phyloP scores from a whole-genome alignment of 1,140 invertebrate species.

The Polyergus mexicanus region DNA sequence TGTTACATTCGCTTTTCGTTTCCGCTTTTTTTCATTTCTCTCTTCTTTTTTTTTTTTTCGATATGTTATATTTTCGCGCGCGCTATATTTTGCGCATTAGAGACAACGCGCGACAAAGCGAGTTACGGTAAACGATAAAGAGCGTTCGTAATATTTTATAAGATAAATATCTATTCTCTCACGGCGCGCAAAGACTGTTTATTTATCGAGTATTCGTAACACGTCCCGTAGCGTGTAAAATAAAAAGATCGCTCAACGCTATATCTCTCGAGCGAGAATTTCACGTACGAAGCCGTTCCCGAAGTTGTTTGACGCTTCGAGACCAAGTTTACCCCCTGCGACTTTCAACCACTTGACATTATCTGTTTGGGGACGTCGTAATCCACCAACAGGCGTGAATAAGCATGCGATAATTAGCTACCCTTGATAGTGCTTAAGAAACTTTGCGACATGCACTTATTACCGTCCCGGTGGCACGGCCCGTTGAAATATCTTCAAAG shows the following conservation, averaged over 20 bases:
- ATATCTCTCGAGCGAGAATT: conserved; percentile 24
- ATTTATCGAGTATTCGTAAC: conserved; percentile 47
- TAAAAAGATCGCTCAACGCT: neutral
- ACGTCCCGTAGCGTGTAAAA: neutral
- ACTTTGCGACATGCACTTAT: conserved; percentile 51
- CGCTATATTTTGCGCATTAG: conserved; percentile 13
- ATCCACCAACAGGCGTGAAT: conserved; percentile 54
- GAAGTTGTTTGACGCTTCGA: conserved; percentile 9
- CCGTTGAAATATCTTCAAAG: conserved; percentile 56
- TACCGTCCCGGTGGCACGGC: neutral
- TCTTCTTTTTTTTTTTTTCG: neutral
- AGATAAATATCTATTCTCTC: neutral
- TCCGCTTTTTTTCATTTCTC: neutral
- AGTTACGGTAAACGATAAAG: neutral
- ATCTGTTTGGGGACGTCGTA: conserved; percentile 57
- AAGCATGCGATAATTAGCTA: conserved; percentile 58
- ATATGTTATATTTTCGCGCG: conserved; percentile 2
- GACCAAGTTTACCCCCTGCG: conserved; percentile 27
- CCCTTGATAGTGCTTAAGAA: conserved; percentile 52
- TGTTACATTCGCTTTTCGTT: neutral
- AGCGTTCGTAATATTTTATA: conserved; percentile 41
- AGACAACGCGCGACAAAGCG: neutral
- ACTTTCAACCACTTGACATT: conserved; percentile 57
- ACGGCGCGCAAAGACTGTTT: neutral
- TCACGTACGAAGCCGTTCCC: conserved; percentile 4